phyloP scores from a whole-genome alignment of 2,797 vertebrate species.

The Carduelis carduelis region DNA sequence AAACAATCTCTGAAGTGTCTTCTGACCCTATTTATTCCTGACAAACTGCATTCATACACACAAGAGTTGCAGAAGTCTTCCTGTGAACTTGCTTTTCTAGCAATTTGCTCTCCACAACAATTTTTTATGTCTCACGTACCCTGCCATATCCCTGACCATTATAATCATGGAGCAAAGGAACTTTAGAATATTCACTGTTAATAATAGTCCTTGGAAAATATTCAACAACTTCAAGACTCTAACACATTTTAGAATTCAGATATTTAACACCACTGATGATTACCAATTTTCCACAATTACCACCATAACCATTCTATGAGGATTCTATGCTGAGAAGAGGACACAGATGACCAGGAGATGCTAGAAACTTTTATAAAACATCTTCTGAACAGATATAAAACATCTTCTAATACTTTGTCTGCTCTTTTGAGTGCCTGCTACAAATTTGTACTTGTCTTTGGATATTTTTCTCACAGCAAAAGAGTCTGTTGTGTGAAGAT shows the following conservation, averaged over 20 bases:
- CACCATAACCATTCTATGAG: not conserved
- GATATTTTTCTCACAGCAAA: not conserved
- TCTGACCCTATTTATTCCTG: not conserved
- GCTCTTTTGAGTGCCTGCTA: not conserved
- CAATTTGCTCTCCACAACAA: not conserved
- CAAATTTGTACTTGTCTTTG: not conserved
- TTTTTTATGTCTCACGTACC: accelerated
- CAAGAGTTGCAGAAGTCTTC: not conserved
- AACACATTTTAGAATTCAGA: constrained; percentile 17
- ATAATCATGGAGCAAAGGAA: not conserved
- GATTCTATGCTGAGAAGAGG: not conserved
- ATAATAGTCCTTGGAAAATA: not conserved
- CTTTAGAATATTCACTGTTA: not conserved
- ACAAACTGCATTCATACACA: not conserved
- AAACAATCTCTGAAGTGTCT: not conserved
- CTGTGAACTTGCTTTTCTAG: not conserved
- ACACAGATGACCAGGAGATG: not conserved
- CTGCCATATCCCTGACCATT: not conserved
- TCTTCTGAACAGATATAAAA: not conserved
- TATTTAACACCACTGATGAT: constrained; percentile 33
- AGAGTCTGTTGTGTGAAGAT: not conserved
- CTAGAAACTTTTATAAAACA: not conserved
- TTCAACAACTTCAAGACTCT: not conserved
- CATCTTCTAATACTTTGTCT: not conserved
- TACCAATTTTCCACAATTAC: constrained; percentile 14